Evolutionary conservation across 2,888 invertebrate species (phyloP), one percentile per base, ranked within the genome.

Genomic region (Masnerella sp.): DNA sequence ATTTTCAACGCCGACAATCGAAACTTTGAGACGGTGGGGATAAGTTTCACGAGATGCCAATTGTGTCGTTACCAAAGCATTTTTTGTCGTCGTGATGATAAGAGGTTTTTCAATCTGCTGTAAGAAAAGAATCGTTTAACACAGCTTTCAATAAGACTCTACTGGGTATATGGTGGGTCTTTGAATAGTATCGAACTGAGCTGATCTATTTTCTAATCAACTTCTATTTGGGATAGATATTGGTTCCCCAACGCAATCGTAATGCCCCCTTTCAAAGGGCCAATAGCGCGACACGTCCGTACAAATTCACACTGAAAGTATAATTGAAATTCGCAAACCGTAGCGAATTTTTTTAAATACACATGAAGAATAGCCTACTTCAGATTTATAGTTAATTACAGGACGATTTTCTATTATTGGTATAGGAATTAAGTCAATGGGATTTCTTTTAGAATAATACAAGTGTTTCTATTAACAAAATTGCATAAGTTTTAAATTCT

Each of bases 1-100:
- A 75, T 88, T 88, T 32, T 90, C 90, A 43, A 78, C 73, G 18
- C 85, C 84, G 28, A 85, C 73, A 59, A 85, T 80, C 64, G 83
- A 83, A 56, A 85, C 80, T 74, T 84, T 84, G 34, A 82, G 74
- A 36, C 80, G 78, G 75, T 36, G 78, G 78, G 84, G 81, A 78
- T 81, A 80, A 36, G 64, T 75, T 25, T 83, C 83, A 64, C 80
- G 81, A 2, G 78, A 80, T 28, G 79, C 82, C 40, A 81, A 68
- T 43, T 81, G 82, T 9, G 80, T 82, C 43, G 81, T 81, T 79
- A 84, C 83, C 76, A 85, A 70, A 52, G 84, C 83, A 74, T 83
- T 83, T 78, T 81, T 84, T 59, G 84, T 85, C 22, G 80, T 81
- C 12, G 81, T 82, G 28, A 81, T 79, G 47, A 78, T 79, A 61